Base-by-base conservation (phyloP, 2,888 invertebrate species). In the Tetramorium bicarinatum region DNA sequence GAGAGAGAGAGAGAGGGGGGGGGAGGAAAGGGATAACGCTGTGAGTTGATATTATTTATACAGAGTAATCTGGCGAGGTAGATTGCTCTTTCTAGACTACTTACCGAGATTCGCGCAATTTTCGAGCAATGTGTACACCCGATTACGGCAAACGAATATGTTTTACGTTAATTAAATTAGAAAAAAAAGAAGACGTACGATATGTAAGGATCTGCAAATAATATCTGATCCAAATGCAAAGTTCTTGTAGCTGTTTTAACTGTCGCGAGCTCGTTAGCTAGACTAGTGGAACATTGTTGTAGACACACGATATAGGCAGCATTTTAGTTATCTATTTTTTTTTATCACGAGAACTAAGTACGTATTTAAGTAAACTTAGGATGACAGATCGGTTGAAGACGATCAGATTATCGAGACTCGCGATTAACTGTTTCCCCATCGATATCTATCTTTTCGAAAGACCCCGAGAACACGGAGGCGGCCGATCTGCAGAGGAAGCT, bases 401-500 rank as follows among this genome's bases (percentile, higher is more conserved):
- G 79, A 34, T 75, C 82, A 88, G 85, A 85, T 71, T 81, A 49
- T 85, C 84, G 89, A 83, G 85, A 71, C 72, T 72, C 89, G 90
- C 87, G 89, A 87, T 90, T 90, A 90, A 90, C 85, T 85, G 86
- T 90, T 85, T 90, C 87, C 89, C 90, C 85, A 90, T 77, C 90
- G 88, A 90, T 90, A 86, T 90, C 87, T 91, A 89, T 93, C 87
- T 95, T 95, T 89, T 88, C 95, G 95, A 87, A 96, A 98, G 98
- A 98, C 96, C 96, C 98, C 89, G 98, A 98, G 95, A 98, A 98
- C 94, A 97, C 97, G 91, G 97, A 97, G 93, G 98, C 98, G 67
- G 97, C 97, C 85, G 98, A 98, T 95, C 96, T 99, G 92, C 98
- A 98, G 95, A 96, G 98, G 94, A 99, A 99, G 95, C 95, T 99